Base-by-base conservation (phyloP, 2,888 invertebrate species). In the Lasioglossum zephyrum region DNA sequence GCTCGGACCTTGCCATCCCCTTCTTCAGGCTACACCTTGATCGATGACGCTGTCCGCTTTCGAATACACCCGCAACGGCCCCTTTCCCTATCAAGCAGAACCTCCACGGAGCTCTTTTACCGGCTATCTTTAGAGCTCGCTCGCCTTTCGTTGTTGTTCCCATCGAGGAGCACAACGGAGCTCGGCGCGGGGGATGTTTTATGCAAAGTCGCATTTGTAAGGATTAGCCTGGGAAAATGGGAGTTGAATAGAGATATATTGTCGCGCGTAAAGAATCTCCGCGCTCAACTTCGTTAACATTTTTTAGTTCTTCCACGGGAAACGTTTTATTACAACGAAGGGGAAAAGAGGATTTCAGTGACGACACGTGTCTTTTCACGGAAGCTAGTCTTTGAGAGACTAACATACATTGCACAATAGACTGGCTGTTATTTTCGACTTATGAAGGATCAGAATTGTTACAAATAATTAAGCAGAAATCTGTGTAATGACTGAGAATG, bases 11-110 rank as follows among this genome's bases (percentile, higher is more conserved):
- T 16, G 66, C 31, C 26, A 6, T 13, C 82, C 66, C 41, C 26
- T 16, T 26, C 31, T 22, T 5, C n/a, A 6, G 31, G 36, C 26
- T 79, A 47, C 70, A 16, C 57, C 70, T 53, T 84, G 85, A 85
- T 85, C 84, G 85, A 84, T 79, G 84, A 80, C 49, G 79, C 57
- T 76, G 22, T 49, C 41, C 44, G 53, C 75, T 63, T 73, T 73
- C 73, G 36, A 57, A 70, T 73, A 69, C 77, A 73, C 73, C 47
- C 79, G 66, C 66, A 16, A 31, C 16, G 22, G 39, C 70, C 60
- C 66, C 73, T 79, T 79, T 47, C 66, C 79, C 60, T 76, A 75
- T 83, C 57, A 31, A 22, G 22, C 26, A 39, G 53, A 41, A 80
- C n/a, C 69, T 73, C 18, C 39, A 22, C 39, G n/a, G 57, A 74